phyloP scores from a whole-genome alignment of 2,888 invertebrate species.

The Trachelus iudaicus region DNA sequence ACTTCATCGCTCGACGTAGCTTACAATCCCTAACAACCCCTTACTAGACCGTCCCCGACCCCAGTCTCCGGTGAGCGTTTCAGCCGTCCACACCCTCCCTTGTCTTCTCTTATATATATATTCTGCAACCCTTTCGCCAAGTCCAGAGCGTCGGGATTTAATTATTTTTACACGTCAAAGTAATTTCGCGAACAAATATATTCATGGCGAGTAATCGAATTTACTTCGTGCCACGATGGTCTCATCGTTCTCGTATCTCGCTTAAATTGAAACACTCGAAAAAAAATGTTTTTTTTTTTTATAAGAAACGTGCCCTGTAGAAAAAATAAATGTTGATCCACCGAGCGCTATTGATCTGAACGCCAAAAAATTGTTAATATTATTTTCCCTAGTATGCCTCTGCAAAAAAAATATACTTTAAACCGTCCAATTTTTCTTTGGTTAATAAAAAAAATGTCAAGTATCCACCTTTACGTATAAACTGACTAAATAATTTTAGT shows the following conservation, averaged over 20 bases:
- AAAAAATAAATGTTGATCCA: too few species aligned
- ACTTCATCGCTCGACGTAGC: background rate
- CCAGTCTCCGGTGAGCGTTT: background rate
- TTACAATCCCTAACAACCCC: background rate
- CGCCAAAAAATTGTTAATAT: too few species aligned
- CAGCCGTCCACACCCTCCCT: background rate
- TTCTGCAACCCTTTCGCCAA: background rate
- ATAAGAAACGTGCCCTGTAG: too few species aligned
- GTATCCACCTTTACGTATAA: too few species aligned
- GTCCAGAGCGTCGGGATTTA: background rate
- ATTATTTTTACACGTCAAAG: conserved; percentile 16
- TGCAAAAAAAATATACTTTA: too few species aligned
- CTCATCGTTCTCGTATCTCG: background rate
- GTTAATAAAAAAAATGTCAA: too few species aligned
- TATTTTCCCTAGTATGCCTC: too few species aligned
- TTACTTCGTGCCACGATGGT: background rate
- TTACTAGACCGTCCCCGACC: background rate
- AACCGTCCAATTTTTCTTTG: too few species aligned
- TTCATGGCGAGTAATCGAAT: conserved; percentile 18
- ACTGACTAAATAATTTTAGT: too few species aligned
- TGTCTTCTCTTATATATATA: background rate
- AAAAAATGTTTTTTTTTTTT: too few species aligned
- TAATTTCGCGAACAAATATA: conserved; percentile 18
- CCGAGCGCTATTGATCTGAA: too few species aligned
- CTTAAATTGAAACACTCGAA: background rate